Percentiles rank a stretch among this genome's conserved stretches.
Conservation (phyloP, 2,888 invertebrate genomes). For the Cylloceria caligata region DNA sequence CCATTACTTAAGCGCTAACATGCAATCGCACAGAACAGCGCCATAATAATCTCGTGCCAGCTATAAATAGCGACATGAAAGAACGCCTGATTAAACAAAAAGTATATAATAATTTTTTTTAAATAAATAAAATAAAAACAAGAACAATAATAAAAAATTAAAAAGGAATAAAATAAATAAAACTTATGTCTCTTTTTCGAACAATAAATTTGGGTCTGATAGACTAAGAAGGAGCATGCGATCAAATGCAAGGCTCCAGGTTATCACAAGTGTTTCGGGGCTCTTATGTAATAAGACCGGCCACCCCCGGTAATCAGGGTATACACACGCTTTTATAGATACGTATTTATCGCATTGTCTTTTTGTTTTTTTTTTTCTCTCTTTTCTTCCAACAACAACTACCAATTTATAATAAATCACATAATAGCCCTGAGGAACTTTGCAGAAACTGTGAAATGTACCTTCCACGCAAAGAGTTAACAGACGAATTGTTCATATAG, state of each 20-base stretch:
- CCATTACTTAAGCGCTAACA: constrained; percentile 80
- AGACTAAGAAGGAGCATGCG: constrained; percentile 76
- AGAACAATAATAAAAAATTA: constrained; percentile 18
- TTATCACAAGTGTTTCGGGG: constrained; percentile 76
- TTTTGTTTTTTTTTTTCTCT: too few relatives aligned
- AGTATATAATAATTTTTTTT: too few relatives aligned
- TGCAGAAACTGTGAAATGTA: constrained; percentile 83
- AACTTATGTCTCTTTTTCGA: constrained; percentile 63
- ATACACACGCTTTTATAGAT: not conserved
- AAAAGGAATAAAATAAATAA: constrained; percentile 36
- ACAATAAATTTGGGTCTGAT: constrained; percentile 73
- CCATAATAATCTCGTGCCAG: constrained; percentile 79
- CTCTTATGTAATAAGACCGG: constrained; percentile 78
- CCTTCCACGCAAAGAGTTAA: constrained; percentile 70
- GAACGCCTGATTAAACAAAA: constrained; percentile 34
- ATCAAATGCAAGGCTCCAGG: constrained; percentile 80
- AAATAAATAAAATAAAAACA: constrained; percentile 32
- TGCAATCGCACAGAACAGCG: constrained; percentile 81
- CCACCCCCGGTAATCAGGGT: too few relatives aligned
- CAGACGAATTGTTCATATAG: constrained; percentile 56
- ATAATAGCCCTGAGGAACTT: constrained; percentile 80
- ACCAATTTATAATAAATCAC: constrained; percentile 64
- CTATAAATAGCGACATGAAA: constrained; percentile 78
- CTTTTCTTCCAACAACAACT: constrained; percentile 21
- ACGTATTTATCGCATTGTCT: constrained; percentile 1